These are phyloP conservation scores for Parapsyche elsis DNA, from an alignment of 1,140 invertebrate species.

Conservation along the genomic window DNA sequence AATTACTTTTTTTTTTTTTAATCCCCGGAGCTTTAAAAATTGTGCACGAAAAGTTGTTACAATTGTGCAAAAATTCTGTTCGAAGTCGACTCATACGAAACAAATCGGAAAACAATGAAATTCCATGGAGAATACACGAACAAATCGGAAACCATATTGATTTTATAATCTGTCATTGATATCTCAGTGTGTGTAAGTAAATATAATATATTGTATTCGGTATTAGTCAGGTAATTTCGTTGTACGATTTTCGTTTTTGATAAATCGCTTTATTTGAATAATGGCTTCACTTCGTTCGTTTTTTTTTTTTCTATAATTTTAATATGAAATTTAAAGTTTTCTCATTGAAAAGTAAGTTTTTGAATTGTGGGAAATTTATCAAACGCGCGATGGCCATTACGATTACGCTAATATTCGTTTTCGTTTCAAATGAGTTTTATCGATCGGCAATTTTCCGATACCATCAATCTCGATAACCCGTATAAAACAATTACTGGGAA, in stretches of 20 bases:
- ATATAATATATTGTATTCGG: background rate
- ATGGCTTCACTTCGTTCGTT: background rate
- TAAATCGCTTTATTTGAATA: background rate
- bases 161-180: conserved; percentile 4
- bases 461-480: background rate
- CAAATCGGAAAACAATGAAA: conserved; percentile 14
- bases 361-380: background rate
- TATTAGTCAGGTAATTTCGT: too few species aligned
- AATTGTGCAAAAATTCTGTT: conserved; percentile 2
- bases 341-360: background rate
- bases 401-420: conserved; percentile 10
- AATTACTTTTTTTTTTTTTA: too few species aligned
- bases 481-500: conserved; percentile 7
- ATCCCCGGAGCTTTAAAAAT: too few species aligned
- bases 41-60: conserved; percentile 6
- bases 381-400: conserved; percentile 3
- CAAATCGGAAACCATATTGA: conserved; percentile 4
- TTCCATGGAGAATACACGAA: conserved; percentile 13
- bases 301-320: too few species aligned
- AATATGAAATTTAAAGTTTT: background rate
- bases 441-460: conserved; percentile 18
- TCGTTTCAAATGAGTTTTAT: conserved; percentile 23
- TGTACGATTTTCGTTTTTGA: background rate
- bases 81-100: background rate
- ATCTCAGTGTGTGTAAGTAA: background rate